A percentile compares a stretch with the other conserved stretches of the same genome.
Conservation (phyloP, 2,797 vertebrate species). For the Hyperoplus immaculatus region DNA sequence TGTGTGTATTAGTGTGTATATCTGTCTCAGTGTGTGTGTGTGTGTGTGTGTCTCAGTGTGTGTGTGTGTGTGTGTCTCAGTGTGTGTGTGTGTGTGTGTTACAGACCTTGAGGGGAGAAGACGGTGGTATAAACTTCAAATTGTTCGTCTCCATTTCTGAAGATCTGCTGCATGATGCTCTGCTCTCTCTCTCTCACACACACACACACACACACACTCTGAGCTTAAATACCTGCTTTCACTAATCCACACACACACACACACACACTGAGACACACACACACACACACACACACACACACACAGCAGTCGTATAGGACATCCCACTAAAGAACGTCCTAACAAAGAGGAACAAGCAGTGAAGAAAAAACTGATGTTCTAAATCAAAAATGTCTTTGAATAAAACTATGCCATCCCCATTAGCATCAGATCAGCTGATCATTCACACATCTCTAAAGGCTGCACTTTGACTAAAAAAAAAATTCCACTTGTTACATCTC, state of each 20-base stretch:
- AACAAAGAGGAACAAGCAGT: no score
- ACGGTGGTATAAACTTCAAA: slow-evolving; percentile 90
- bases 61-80: slow-evolving; percentile 20
- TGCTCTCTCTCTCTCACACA: slow-evolving; percentile 24
- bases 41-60: slow-evolving; percentile 21
- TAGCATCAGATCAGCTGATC: no score
- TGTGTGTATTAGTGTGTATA: neutral
- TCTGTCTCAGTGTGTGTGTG: neutral
- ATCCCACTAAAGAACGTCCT: neutral
- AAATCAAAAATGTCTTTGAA: no score
- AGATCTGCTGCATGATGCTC: slow-evolving; percentile 89
- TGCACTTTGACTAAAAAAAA: no score
- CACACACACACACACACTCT: slow-evolving; percentile 2
- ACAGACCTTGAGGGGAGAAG: slow-evolving; percentile 90
- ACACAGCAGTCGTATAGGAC: neutral
- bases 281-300: no score
- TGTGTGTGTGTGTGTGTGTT: neutral
- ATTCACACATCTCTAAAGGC: no score
- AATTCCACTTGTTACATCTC: no score
- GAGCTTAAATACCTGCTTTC: slow-evolving; percentile 42
- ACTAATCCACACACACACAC: slow-evolving; percentile 32
- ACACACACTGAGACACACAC: neutral
- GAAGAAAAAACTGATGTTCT: no score
- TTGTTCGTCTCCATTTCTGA: slow-evolving; percentile 89
- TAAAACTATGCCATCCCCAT: no score